Base-by-base conservation (phyloP, 1,140 invertebrate species). In the Helicoverpa zea region DNA sequence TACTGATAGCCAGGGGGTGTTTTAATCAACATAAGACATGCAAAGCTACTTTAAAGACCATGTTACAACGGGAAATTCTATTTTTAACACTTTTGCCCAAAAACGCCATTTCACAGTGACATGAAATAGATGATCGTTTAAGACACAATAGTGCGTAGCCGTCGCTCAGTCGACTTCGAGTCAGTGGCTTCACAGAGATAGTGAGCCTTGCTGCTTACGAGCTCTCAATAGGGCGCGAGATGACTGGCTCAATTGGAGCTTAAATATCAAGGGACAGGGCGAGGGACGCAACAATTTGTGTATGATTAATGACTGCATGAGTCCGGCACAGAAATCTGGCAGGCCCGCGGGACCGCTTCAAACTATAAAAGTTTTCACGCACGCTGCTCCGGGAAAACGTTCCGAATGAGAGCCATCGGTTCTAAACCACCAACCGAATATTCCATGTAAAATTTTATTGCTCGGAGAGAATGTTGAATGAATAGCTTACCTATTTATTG, bases 231-330 rank as follows among this genome's bases (percentile, higher is more conserved):
- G 76, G 43, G 61, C 43, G 29, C 49, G 5, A 80, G 88, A 90
- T 93, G 92, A 92, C 91, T 91, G 90, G 90, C 90, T 91, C 89
- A 83, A 92, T 82, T 84, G 87, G 73, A 88, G 88, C 90, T 86
- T 86, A 85, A 87, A 88, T 89, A 91, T 90, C 91, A 86, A 66
- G 70, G 79, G 85, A 81, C 83, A 77, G 68, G 80, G 63, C 81
- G 81, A 81, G 43, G 81, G 81, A 47, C 83, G 86, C 54, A 86
- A 88, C 89, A 90, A 90, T 89, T 89, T 90, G 87, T 89, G 88
- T 89, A 91, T 94, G 92, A 94, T 94, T 90, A 89, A 92, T 92
- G 90, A 83, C 35, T 58, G 63, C 82, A 64, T 79, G 61, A 58
- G 73, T 54, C 18, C 56, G 68, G 72, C 59, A 29, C 66, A 81